A percentile compares a stretch with the other conserved stretches of the same genome.
These are phyloP conservation scores for Calliopsis andreniformis DNA, from an alignment of 1,140 invertebrate species.

Conservation along the genomic window DNA sequence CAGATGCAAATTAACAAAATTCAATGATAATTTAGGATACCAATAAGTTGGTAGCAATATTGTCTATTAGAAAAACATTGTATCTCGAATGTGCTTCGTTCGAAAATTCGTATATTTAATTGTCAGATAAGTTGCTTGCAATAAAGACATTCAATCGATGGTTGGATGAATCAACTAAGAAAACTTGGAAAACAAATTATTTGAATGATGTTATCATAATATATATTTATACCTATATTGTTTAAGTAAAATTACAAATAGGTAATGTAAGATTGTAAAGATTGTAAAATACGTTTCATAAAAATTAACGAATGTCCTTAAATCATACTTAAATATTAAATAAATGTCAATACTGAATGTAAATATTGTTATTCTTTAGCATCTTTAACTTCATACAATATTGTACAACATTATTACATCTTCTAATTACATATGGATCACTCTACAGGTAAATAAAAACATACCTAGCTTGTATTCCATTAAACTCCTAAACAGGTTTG, in stretches of 20 bases:
- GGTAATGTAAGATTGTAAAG: conserved; percentile 36
- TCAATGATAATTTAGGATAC: background rate
- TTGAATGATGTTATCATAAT: background rate
- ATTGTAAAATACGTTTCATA: conserved; percentile 35
- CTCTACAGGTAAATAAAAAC: background rate
- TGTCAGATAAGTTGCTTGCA: background rate
- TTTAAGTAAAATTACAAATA: conserved; percentile 22
- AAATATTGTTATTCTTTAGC: background rate
- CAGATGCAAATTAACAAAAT: background rate
- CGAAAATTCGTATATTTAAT: background rate
- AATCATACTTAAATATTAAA: background rate
- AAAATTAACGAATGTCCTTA: conserved; percentile 3
- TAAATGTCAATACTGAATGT: background rate
- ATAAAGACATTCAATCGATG: background rate
- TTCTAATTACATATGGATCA: no score
- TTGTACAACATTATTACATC: background rate
- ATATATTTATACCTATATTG: conserved; percentile 17
- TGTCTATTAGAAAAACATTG: background rate
- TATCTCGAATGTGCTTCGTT: background rate
- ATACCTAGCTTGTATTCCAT: background rate
- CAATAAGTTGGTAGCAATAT: conserved; percentile 5
- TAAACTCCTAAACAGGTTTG: conserved; percentile 36
- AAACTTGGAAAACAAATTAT: background rate
- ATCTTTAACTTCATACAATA: background rate
- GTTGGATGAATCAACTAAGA: no score